Base-by-base conservation (phyloP, 2,113 vertebrate genomes). In the Lepus americanus region DNA sequence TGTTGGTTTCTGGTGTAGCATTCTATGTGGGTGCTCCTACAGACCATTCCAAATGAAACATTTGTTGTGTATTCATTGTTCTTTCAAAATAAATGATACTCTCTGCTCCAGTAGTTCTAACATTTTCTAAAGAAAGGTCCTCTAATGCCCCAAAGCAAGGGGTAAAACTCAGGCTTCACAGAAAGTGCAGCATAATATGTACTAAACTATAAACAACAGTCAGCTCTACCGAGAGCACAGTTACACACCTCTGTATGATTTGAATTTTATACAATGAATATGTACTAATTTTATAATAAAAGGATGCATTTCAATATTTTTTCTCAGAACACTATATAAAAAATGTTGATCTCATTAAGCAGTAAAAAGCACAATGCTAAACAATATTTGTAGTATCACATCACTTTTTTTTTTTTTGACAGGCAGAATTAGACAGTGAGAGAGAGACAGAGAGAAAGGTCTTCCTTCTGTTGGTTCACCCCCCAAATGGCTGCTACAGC, bases 281-380 rank as follows among this genome's bases (percentile, higher is more conserved):
- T 16, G 19, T 29, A 72, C 74, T 64, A 87, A 89, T 63, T 89
- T 87, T 85, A 81, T 53, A 87, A 53, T 53, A 94, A 90, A 96
- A 87, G 55, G 11, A 87, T 29, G 64, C 6, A 82, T 73, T 55
- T 95, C 9, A 39, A 51, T 64, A 72, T 49, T 70, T 80, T 94
- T 83, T 73, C 55, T 82, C 51, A 63, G 12, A 87, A 63, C 16
- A 67, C 66, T 83, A 29, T 49, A 70, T 29, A 87, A 59, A 29
- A 93, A 89, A 78, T 74, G 19, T 59, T 84, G 66, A 79, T 9
- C 22, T 33, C 12, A 33, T 27, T 85, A 76, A 92, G 33, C 7
- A 27, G 23, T 44, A 59, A 63, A 92, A 90, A 63, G 20, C 66
- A 93, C 25, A n/a, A 19, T 53, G 27, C 61, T 39, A 90, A 90